Base-by-base conservation (phyloP, 2,797 vertebrate species). In the Semotilus atromaculatus region DNA sequence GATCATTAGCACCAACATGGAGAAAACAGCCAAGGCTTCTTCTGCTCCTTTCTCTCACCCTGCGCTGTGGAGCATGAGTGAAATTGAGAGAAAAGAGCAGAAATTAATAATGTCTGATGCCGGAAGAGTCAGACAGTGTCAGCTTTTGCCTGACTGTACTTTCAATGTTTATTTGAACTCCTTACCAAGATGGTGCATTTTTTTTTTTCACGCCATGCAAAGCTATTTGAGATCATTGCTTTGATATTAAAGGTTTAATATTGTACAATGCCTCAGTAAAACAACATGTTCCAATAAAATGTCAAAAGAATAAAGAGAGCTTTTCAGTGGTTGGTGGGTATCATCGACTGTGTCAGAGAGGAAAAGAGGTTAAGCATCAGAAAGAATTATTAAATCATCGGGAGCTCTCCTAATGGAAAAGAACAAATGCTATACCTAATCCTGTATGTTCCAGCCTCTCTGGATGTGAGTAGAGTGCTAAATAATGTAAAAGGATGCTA, bases 351-450 rank as follows among this genome's bases (percentile, higher is more conserved):
- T 18, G 13, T 40, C 26, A 31, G 29, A 29, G 74, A 77, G 94
- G 95, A 95, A 10, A n/a, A 76, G 34, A 76, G 74, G 74, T 38
- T 76, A 76, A 76, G 8, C 23, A 19, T 77, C 55, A 26, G 53
- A 62, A n/a, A 40, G 55, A 77, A 40, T 77, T 40, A 77, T 94
- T 95, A 95, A 96, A 96, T 96, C 96, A 96, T 96, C 95, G 94
- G 95, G 95, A 96, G 95, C 94, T 94, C 96, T 96, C 95, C 96
- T 96, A 96, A 96, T 96, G 95, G 95, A 94, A 94, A 95, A 96
- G 94, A 96, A 96, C 95, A 96, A 96, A 96, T 95, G 95, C 96
- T 94, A 95, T 95, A 96, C 94, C 96, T 96, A 95, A 95, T 36
- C 51, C 51, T 55, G 51, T 31, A 36, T 55, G 51, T 55, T 74